These are phyloP conservation scores for Ianthella basta DNA, from an alignment of 37 sponge, comb jelly and placozoan species.

Conservation along the genomic window DNA sequence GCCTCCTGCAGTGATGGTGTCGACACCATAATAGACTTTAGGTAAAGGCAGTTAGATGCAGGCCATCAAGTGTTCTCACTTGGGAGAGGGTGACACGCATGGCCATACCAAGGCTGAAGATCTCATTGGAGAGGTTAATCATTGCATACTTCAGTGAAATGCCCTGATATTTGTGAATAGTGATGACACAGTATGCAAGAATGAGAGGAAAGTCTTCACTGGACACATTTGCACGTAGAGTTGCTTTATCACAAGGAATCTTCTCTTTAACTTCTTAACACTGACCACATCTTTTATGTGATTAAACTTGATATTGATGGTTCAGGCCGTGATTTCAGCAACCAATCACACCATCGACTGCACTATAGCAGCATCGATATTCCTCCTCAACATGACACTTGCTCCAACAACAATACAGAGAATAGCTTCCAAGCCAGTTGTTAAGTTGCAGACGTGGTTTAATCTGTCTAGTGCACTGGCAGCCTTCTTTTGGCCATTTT, in stretches of 20 bases:
- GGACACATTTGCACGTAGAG: constrained; percentile 45
- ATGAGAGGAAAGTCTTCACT: constrained; percentile 63
- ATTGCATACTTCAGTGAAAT: constrained; percentile 62
- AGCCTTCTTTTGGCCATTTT: constrained; percentile 60
- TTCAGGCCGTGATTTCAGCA: background rate
- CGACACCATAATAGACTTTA: constrained; percentile 41
- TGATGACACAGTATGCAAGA: constrained; percentile 51
- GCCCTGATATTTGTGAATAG: constrained; percentile 66
- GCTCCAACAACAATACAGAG: constrained; percentile 58
- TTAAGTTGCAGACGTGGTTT: constrained; percentile 61
- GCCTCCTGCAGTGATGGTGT: constrained; percentile 29
- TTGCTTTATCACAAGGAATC: constrained; percentile 48
- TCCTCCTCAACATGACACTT: constrained; percentile 68
- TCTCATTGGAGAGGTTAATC: constrained; percentile 53
- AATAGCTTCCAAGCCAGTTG: constrained; percentile 61
- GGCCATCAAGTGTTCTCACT: constrained; percentile 38
- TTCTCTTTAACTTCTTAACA: constrained; percentile 38
- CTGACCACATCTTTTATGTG: constrained; percentile 23
- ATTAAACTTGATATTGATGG: constrained; percentile 61
- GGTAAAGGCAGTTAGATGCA: constrained; percentile 38
- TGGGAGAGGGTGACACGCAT: constrained; percentile 63
- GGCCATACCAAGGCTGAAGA: constrained; percentile 58
- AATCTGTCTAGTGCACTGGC: constrained; percentile 51
- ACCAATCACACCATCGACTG: constrained; percentile 73
- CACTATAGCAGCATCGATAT: constrained; percentile 46